These are phyloP conservation scores for Eupithecia subumbrata DNA, from an alignment of 2,888 invertebrate species.

Conservation along the genomic window DNA sequence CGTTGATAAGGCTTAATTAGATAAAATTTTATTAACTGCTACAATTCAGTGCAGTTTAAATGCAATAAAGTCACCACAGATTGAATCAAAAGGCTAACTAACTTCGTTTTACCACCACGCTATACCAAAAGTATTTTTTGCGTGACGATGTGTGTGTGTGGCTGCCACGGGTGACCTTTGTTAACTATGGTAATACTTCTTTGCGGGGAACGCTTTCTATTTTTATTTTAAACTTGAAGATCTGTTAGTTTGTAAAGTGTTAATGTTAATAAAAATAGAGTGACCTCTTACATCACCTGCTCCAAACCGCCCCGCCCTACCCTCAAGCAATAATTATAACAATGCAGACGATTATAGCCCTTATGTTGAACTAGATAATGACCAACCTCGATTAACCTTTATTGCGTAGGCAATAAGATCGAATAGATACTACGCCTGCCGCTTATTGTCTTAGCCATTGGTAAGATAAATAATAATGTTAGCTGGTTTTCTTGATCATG, in stretches of 20 bases:
- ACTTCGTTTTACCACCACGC: background rate
- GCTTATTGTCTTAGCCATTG: conserved; percentile 16
- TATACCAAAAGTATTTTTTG: background rate
- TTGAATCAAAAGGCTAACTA: too few relatives aligned
- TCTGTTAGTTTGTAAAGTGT: conserved; percentile 15
- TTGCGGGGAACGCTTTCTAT: background rate
- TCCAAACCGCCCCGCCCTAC: conserved; percentile 42
- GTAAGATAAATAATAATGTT: conserved; percentile 10
- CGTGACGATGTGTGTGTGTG: background rate
- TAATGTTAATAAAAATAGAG: conserved; percentile 7
- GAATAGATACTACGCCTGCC: background rate
- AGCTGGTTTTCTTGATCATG: conserved; percentile 1
- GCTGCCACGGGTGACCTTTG: background rate
- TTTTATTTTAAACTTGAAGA: background rate
- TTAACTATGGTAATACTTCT: too few relatives aligned
- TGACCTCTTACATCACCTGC: conserved; percentile 47
- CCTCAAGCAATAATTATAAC: conserved; percentile 50
- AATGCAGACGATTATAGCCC: conserved; percentile 17
- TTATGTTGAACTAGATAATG: conserved; percentile 2
- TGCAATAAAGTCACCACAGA: too few relatives aligned
- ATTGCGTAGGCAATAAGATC: conserved; percentile 2
- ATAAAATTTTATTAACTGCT: background rate
- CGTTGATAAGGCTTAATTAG: too few relatives aligned
- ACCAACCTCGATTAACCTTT: conserved; percentile 13
- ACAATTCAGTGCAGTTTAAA: too few relatives aligned